These are phyloP conservation scores for Mythimna vitellina DNA, from an alignment of 2,888 invertebrate species.

Conservation along the genomic window DNA sequence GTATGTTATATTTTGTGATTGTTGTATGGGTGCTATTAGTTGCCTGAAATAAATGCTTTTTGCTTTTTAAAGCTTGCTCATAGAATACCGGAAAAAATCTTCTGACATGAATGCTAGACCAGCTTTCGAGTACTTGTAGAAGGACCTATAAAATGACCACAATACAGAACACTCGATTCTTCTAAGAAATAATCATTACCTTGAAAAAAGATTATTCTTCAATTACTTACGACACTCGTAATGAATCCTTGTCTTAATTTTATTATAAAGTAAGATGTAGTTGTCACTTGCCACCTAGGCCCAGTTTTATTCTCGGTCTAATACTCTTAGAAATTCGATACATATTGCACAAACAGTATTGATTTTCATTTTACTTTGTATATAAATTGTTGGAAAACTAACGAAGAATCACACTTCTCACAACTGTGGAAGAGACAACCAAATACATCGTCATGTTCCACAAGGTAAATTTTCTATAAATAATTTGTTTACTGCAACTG, in stretches of 20 bases:
- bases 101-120: not conserved
- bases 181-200: not conserved
- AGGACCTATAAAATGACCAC: not conserved
- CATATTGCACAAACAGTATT: slow-evolving; percentile 82
- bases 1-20: no score
- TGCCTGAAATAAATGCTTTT: no score
- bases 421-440: slow-evolving; percentile 52
- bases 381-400: slow-evolving; percentile 81
- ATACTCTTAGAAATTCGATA: slow-evolving; percentile 78
- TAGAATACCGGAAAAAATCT: not conserved
- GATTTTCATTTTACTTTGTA: slow-evolving; percentile 83
- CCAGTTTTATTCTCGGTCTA: slow-evolving; percentile 70
- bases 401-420: slow-evolving; percentile 74
- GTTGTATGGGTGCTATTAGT: no score
- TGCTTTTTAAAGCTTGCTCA: no score
- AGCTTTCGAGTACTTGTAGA: not conserved
- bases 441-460: slow-evolving; percentile 72
- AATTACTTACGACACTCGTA: slow-evolving; percentile 16
- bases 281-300: slow-evolving; percentile 29
- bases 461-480: slow-evolving; percentile 69
- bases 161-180: not conserved
- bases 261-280: not conserved
- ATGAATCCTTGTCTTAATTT: not conserved
- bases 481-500: slow-evolving; percentile 8
- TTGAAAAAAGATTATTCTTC: slow-evolving; percentile 18